Evolutionary conservation across 2,113 vertebrate species (phyloP).

Genomic region (Bombycilla garrulus): DNA sequence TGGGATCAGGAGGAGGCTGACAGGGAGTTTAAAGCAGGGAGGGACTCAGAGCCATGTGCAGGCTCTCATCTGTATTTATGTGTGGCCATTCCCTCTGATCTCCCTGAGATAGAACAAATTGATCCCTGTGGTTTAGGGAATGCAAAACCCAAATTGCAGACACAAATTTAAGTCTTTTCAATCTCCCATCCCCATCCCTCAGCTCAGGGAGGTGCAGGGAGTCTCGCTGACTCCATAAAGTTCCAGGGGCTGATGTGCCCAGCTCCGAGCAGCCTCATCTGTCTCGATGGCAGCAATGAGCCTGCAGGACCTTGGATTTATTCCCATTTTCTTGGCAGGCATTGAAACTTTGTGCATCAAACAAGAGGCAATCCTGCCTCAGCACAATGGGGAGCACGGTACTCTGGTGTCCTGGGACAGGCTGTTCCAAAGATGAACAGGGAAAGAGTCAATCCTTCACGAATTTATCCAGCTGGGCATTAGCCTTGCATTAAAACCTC

Average conservation of each 20-base stretch:
- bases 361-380: neutral
- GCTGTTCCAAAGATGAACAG: neutral
- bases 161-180: conserved; percentile 35
- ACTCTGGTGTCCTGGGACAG: neutral
- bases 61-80: conserved; percentile 30
- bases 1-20: neutral
- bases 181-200: neutral
- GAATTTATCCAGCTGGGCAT: neutral
- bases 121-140: conserved; percentile 24
- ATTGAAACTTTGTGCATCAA: neutral
- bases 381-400: accelerated
- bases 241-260: neutral
- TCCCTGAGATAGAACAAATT: neutral
- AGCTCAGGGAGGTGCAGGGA: neutral
- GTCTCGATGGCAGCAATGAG: neutral
- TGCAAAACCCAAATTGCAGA: neutral
- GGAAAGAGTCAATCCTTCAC: neutral
- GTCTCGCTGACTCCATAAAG: neutral
- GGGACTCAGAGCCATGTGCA: neutral
- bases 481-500: neutral
- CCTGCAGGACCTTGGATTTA: neutral
- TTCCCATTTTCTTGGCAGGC: neutral
- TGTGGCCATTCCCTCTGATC: neutral
- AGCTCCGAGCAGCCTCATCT: neutral
- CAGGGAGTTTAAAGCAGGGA: neutral